A percentile compares a stretch with the other conserved stretches of the same genome.
These are phyloP conservation scores for Cotesia typhae DNA, from an alignment of 1,140 invertebrate genomes.

Conservation along the genomic window DNA sequence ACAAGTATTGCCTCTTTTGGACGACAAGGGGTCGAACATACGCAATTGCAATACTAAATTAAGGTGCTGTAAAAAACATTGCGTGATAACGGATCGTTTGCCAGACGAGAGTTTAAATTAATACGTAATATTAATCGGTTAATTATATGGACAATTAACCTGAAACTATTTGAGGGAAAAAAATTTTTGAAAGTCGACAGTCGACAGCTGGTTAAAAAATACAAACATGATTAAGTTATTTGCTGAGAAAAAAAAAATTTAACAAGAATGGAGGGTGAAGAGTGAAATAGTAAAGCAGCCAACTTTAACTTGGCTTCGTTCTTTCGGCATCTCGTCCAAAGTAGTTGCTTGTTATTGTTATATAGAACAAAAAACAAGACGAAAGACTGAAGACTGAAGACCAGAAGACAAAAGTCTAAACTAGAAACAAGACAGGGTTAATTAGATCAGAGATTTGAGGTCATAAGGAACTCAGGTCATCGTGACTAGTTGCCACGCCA, in stretches of 20 bases:
- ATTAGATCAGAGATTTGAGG: slow-evolving; percentile 47
- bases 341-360: too few species aligned
- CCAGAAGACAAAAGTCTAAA: too few species aligned
- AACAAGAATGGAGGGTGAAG: too few species aligned
- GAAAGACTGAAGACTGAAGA: slow-evolving; percentile 2
- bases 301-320: too few species aligned
- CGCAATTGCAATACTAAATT: slow-evolving; percentile 8
- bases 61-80: not conserved
- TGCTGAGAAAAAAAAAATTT: too few species aligned
- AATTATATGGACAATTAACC: slow-evolving; percentile 3
- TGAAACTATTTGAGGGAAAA: too few species aligned
- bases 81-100: slow-evolving; percentile 16
- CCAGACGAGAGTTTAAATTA: slow-evolving; percentile 10
- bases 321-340: too few species aligned
- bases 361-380: slow-evolving; percentile 5
- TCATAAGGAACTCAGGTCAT: slow-evolving; percentile 25
- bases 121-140: slow-evolving; percentile 18
- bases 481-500: slow-evolving; percentile 19
- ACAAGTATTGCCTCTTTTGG: slow-evolving; percentile 30
- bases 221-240: too few species aligned
- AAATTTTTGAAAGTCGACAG: too few species aligned
- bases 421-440: slow-evolving; percentile 36
- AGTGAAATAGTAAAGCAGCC: too few species aligned
- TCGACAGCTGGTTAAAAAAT: too few species aligned
- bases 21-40: slow-evolving; percentile 35